Base-by-base conservation (phyloP, 1,140 invertebrate species). In the Drosophila pseudoobscura region DNA sequence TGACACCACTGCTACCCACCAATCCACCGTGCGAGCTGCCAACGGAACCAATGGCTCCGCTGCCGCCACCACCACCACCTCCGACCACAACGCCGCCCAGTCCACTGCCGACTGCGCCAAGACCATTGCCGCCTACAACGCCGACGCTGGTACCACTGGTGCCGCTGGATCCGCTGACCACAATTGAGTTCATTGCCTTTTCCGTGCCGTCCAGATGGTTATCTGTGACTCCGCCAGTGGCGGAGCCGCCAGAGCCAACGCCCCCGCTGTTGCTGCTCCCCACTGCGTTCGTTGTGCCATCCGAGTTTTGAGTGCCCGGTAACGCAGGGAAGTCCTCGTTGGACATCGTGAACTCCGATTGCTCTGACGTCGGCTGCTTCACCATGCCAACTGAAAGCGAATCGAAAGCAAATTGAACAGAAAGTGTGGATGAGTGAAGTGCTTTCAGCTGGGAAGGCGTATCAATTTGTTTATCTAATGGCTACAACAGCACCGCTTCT, bases 321-420 rank as follows among this genome's bases (percentile, higher is more conserved):
- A 99, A 94, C 90, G 99, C 98, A 73, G 98, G 98, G 93, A 99
- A 99, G 92, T 99, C 99, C 93, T 99, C 98, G 75, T 96, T 97
- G 78, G 97, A 98, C 95, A 99, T 99, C 75, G 97, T 97, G 93
- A 99, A 99, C 92, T 99, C 98, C 83, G 95, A 97, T 77, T 97
- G 94, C 92, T 98, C 97, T 31, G 96, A 95, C 84, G 96, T 96
- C 64, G 97, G 97, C 92, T 98, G 97, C 92, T 98, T 98, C 71
- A 99, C 97, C 96, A 98, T 98, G 88, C 97, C 97, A 92, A 98
- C 97, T 97, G 91, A 26, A 92, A 92, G 3, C 5, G 45, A 20
- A 43, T 65, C 5, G 39, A 15, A 43, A 66, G 22, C 29, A 26
- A 17, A 46, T 6, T 11, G 7, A 47, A 24, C 20, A 20, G 46